phyloP scores from a whole-genome alignment of 2,888 invertebrate genomes.

The Anodontia alba region DNA sequence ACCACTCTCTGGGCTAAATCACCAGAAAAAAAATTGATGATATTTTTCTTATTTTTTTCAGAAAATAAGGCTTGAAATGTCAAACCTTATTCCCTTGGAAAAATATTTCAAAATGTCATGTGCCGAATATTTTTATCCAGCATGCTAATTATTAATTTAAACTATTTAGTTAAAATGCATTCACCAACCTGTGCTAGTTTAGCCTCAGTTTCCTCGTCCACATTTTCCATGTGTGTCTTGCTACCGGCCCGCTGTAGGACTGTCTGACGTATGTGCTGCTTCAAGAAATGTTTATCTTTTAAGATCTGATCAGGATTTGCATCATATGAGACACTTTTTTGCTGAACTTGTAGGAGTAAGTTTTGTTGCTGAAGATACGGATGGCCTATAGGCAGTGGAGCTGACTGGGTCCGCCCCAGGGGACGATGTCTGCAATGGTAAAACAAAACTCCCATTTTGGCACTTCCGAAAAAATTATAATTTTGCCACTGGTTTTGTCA shows the following conservation, averaged over 20 bases:
- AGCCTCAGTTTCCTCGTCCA: slow-evolving; percentile 85
- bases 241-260: slow-evolving; percentile 92
- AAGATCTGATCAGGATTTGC: slow-evolving; percentile 85
- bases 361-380: slow-evolving; percentile 89
- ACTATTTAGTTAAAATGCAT: too few species aligned
- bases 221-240: slow-evolving; percentile 86
- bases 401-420: slow-evolving; percentile 96
- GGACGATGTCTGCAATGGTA: slow-evolving; percentile 89
- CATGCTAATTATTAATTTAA: too few species aligned
- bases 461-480: background rate
- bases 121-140: too few species aligned
- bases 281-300: slow-evolving; percentile 84
- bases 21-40: too few species aligned
- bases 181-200: slow-evolving; percentile 80
- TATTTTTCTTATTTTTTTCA: too few species aligned
- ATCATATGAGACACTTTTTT: slow-evolving; percentile 58
- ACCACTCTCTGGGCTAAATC: too few species aligned
- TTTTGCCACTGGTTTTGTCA: background rate
- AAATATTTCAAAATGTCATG: too few species aligned
- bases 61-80: too few species aligned
- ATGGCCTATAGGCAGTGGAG: slow-evolving; percentile 95
- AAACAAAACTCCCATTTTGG: too few species aligned
- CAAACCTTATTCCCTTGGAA: too few species aligned
- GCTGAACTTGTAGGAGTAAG: slow-evolving; percentile 75
- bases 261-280: slow-evolving; percentile 94